These are phyloP conservation scores for Protonibea diacanthus DNA, from an alignment of 2,797 vertebrate species.

Conservation along the genomic window DNA sequence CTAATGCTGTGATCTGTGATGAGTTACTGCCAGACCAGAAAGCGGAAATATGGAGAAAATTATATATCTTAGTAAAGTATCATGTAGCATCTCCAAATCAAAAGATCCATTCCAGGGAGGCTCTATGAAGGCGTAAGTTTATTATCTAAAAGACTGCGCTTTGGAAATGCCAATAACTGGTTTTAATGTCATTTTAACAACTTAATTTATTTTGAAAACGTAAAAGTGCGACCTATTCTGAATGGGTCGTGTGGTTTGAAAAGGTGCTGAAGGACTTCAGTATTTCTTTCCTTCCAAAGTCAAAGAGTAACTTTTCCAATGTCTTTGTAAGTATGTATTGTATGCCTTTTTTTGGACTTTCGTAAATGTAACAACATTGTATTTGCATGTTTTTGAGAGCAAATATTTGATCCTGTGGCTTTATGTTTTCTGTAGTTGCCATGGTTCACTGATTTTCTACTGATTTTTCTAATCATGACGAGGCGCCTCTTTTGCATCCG, in stretches of 20 bases:
- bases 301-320: neutral
- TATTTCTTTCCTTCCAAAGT: neutral
- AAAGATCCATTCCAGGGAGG: slow-evolving; percentile 1
- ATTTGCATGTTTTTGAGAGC: neutral
- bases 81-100: slow-evolving; percentile 22
- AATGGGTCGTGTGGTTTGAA: neutral
- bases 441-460: neutral
- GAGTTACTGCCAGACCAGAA: slow-evolving; percentile 38
- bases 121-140: neutral
- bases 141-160: slow-evolving; percentile 9
- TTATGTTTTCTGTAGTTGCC: neutral
- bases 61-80: slow-evolving; percentile 28
- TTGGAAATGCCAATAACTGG: neutral
- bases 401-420: neutral
- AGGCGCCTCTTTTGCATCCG: neutral
- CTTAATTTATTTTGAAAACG: slow-evolving; percentile 1
- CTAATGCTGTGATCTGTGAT: neutral
- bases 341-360: neutral
- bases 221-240: neutral
- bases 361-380: neutral
- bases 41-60: slow-evolving; percentile 34
- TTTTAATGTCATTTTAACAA: slow-evolving; percentile 1
- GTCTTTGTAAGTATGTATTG: neutral
- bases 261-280: slow-evolving; percentile 9
- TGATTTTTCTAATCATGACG: neutral